Percentiles rank a stretch among this genome's conserved stretches.
Conservation (phyloP, 1,140 invertebrate species). For the Goniozus legneri region DNA sequence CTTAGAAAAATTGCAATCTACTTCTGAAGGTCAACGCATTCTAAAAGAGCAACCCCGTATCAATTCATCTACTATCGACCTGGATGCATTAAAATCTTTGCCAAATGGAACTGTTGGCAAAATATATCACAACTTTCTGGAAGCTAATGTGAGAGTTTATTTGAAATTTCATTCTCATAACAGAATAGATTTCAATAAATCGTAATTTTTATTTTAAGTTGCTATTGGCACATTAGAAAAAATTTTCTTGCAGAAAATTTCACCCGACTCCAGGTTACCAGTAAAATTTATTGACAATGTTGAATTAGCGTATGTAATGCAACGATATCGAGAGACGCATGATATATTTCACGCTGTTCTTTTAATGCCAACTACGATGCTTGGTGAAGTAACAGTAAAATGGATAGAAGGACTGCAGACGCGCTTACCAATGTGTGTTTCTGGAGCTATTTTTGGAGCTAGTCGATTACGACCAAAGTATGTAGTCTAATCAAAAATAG, state of each 20-base stretch:
- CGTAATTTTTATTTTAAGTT: neutral
- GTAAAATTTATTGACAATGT: constrained; percentile 91
- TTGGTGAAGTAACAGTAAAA: constrained; percentile 92
- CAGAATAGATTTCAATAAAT: constrained; percentile 8
- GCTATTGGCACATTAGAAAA: neutral
- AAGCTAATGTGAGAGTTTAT: constrained; percentile 63
- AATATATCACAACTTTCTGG: constrained; percentile 79
- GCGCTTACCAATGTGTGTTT: constrained; percentile 84
- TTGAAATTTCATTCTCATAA: neutral
- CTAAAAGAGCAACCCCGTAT: constrained; percentile 80
- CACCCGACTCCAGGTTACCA: constrained; percentile 82
- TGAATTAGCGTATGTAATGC: constrained; percentile 93
- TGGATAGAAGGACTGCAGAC: constrained; percentile 95
- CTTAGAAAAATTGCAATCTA: constrained; percentile 63
- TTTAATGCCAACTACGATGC: constrained; percentile 94
- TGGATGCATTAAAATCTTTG: constrained; percentile 66
- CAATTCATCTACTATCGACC: constrained; percentile 77
- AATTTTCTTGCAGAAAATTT: constrained; percentile 68
- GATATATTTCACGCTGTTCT: constrained; percentile 90
- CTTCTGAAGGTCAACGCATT: constrained; percentile 69
- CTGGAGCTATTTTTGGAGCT: constrained; percentile 83
- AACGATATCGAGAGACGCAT: constrained; percentile 93
- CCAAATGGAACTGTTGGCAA: constrained; percentile 81
- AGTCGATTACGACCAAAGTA: constrained; percentile 77
- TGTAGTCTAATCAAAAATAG: constrained; percentile 15